A percentile compares a stretch with the other conserved stretches of the same genome.
Evolutionary conservation across 2,888 invertebrate species (phyloP).

Genomic region (Callosobruchus maculatus): DNA sequence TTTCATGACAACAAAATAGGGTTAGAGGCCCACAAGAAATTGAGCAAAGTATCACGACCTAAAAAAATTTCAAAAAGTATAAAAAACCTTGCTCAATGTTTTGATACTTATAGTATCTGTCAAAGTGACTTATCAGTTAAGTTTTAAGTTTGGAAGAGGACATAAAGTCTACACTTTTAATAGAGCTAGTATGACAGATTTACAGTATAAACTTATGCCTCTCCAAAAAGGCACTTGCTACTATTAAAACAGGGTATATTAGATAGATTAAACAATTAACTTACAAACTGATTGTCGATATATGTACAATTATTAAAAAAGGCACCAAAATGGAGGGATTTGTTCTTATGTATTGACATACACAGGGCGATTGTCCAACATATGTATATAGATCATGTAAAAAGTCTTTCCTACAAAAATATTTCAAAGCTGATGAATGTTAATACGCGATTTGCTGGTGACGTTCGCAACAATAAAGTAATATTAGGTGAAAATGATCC

Average conservation of each 20-base stretch:
- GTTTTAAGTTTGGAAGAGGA: not conserved
- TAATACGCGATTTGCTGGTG: not conserved
- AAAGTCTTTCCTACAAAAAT: not conserved
- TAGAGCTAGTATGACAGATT: not conserved
- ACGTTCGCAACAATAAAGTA: not conserved
- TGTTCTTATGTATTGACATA: constrained; percentile 36
- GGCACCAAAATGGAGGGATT: constrained; percentile 51
- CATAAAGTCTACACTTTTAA: not conserved
- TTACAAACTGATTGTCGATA: constrained; percentile 37
- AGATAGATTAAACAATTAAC: constrained; percentile 27
- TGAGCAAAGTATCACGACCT: not conserved
- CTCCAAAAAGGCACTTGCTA: not conserved
- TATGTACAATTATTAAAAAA: constrained; percentile 40
- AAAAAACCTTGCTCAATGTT: not conserved
- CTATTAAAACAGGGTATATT: constrained; percentile 26
- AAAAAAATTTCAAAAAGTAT: not conserved
- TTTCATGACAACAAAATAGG: not conserved
- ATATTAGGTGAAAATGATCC: too few relatives aligned
- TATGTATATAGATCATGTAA: not conserved
- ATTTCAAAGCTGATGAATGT: not conserved
- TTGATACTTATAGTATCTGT: not conserved
- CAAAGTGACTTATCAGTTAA: not conserved
- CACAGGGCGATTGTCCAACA: not conserved
- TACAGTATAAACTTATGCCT: not conserved
- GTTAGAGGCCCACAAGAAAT: too few relatives aligned